Evolutionary conservation across 2,113 vertebrate genomes (phyloP), one percentile per base, ranked within the genome.

Genomic region (Rana temporaria): DNA sequence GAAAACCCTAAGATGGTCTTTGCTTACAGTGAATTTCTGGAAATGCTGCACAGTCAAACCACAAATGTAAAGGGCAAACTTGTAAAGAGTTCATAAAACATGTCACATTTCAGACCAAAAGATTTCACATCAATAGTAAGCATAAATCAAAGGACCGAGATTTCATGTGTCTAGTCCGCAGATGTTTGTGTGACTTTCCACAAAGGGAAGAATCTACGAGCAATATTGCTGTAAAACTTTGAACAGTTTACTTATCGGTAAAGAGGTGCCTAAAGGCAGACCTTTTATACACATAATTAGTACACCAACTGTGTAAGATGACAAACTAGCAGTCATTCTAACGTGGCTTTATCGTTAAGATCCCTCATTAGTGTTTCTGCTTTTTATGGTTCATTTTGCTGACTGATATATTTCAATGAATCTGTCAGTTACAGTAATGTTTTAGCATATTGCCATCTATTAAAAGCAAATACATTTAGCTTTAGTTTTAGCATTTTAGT

Each of bases 1-100:
- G 34, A 52, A 53, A 53, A 55, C 60, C 18, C 4, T 66, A 14
- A 56, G 48, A 30, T 67, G 26, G 17, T 20, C 24, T n/a, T 24
- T 55, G 62, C 60, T 78, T 32, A 67, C 62, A 78, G 15, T 78
- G 63, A 67, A 55, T 78, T 66, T 20, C 63, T 78, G 76, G 76
- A 67, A 78, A 67, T 66, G n/a, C 20, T 30, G 22, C 22, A 64
- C 75, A 78, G 62, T 9, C 26, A 48, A 30, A 67, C 62, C 48
- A 67, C 76, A 78, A 56, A 15, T 19, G 42, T 48, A 66, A 52
- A 52, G 19, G 20, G 34, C 20, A 52, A 52, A 20, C 42, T 26
- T 77, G 74, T 77, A 77, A 77, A 52, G 26, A 42, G 34, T 77
- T 64, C 60, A 53, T 52, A 64, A 77, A 77, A 65, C 60, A 53